Evolutionary conservation across 2,797 vertebrate species (phyloP), one percentile per base, ranked within the genome.

Genomic region (Pangasius larnaudii): DNA sequence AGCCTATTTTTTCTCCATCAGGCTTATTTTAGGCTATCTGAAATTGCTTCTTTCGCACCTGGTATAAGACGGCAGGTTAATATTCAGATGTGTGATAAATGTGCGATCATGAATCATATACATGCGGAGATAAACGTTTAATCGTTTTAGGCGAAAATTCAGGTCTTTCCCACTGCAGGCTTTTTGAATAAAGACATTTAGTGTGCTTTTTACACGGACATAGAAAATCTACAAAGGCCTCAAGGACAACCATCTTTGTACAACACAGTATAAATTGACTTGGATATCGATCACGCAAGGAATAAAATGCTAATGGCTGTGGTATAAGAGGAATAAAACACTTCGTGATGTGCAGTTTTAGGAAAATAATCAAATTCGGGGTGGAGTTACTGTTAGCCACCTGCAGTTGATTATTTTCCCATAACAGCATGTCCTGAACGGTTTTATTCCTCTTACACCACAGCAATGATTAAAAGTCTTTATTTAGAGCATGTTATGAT

Each of bases 21-120:
- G n/a, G 84, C 67, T 59, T 59, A 59, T 86, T 88, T 85, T 59
- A n/a, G 56, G 53, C 18, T 13, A 74, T 42, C 30, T 75, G 69
- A 89, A 89, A 82, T 89, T 74, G 84, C 69, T 75, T 82, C 71
- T 19, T 39, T 74, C 42, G 51, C 84, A 86, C 67, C 69, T 86
- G 42, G n/a, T 39, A 53, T n/a, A 27, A 74, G 84, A 53, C 16
- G 49, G 53, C 18, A n/a, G 74, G 83, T 85, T 46, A 58, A 79
- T 85, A 58, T 85, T 85, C 63, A 85, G 39, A 79, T 30, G 53
- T 49, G 36, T 71, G 61, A 69, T 53, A 13, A 33, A 18, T 39
- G 74, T 86, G 74, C 13, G 46, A 74, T 74, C 19, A 51, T 33
- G 36, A 83, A 74, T 63, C 53, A 63, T 63, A 84, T 33, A 27